Percentiles rank a stretch among this genome's conserved stretches.
Conservation (phyloP, 2,888 invertebrate species). For the Gastrophysa polygoni region DNA sequence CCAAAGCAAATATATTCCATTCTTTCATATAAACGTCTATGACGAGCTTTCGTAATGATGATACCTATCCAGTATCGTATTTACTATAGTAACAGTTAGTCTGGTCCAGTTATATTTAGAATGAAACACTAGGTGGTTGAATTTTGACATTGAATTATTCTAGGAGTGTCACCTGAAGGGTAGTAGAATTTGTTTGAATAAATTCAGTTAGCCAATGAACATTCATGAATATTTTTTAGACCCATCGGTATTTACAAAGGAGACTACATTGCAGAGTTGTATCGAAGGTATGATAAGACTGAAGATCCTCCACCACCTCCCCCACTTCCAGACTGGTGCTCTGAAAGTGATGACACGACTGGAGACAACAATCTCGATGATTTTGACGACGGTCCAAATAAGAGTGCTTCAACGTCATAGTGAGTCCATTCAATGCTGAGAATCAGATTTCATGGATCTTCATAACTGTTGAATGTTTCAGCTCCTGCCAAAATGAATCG, state of each 20-base stretch:
- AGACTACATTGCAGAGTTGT: slow-evolving; percentile 91
- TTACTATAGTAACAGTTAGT: no score
- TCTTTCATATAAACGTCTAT: no score
- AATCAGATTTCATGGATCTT: no score
- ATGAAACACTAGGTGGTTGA: background rate
- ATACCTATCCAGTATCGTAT: no score
- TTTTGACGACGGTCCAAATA: slow-evolving; percentile 31
- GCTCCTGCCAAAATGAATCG: background rate
- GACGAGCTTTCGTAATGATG: no score
- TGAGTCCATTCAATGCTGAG: slow-evolving; percentile 10
- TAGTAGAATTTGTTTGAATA: background rate
- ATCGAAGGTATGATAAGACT: slow-evolving; percentile 75
- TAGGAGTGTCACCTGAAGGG: background rate
- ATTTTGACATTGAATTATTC: background rate
- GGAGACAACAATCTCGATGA: slow-evolving; percentile 38
- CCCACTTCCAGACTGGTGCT: slow-evolving; percentile 85
- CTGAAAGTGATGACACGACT: slow-evolving; percentile 58
- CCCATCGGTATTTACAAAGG: slow-evolving; percentile 97
- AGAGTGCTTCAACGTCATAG: slow-evolving; percentile 42
- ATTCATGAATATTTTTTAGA: slow-evolving; percentile 57
- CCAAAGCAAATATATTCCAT: no score
- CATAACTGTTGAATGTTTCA: background rate
- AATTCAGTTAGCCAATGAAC: background rate
- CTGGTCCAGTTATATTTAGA: no score
- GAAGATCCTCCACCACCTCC: slow-evolving; percentile 78